These are phyloP conservation scores for Amblyraja radiata DNA, from an alignment of 2,797 vertebrate species.

Conservation along the genomic window DNA sequence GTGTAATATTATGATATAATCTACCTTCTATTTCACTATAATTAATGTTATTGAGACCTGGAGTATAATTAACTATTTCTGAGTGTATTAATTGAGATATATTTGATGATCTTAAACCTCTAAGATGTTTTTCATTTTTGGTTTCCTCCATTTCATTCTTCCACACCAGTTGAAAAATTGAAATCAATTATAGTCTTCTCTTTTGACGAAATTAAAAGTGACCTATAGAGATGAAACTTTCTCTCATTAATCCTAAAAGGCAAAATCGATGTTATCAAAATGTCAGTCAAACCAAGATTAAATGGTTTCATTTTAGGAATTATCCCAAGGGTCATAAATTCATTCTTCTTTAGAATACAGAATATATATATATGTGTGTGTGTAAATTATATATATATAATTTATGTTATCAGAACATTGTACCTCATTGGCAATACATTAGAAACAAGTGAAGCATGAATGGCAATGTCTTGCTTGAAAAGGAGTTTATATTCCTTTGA, in stretches of 20 bases:
- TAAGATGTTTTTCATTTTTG: too few species aligned
- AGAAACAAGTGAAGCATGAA: not conserved
- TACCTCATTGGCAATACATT: not conserved
- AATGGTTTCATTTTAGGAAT: not conserved
- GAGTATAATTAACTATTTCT: not conserved
- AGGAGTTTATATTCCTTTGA: not conserved
- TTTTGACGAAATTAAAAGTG: constrained; percentile 12
- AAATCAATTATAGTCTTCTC: not conserved
- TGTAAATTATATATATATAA: not conserved
- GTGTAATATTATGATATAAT: not conserved
- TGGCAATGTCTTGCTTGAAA: not conserved
- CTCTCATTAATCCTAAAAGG: not conserved
- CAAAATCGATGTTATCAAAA: not conserved
- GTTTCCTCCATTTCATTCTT: too few species aligned
- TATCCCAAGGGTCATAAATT: not conserved
- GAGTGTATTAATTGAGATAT: not conserved
- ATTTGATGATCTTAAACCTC: not conserved
- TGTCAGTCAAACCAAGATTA: constrained; percentile 13
- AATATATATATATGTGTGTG: not conserved
- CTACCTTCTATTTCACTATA: not conserved
- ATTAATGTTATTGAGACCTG: not conserved
- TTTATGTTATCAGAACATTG: not conserved
- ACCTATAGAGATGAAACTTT: not conserved
- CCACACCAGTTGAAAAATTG: not conserved
- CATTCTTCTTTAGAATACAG: not conserved